These are phyloP conservation scores for Tachystola acroxantha DNA, from an alignment of 2,888 invertebrate species.

Conservation along the genomic window DNA sequence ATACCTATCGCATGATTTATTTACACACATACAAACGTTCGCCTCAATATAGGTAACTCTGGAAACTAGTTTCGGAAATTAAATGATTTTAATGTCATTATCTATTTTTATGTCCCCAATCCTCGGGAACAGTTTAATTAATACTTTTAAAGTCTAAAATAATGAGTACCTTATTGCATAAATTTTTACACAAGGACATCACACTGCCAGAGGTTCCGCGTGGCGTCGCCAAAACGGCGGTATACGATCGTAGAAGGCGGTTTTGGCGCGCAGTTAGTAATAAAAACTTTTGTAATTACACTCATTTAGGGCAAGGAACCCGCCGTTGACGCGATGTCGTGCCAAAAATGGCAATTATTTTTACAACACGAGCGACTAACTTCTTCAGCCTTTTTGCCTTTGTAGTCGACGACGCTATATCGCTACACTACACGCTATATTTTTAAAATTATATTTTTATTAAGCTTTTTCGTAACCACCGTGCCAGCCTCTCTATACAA, in stretches of 20 bases:
- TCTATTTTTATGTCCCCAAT: too few relatives aligned
- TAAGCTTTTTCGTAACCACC: not conserved
- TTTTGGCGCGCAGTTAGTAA: slow-evolving; percentile 69
- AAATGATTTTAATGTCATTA: too few relatives aligned
- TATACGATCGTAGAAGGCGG: slow-evolving; percentile 49
- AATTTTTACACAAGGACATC: slow-evolving; percentile 33
- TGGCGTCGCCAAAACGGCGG: slow-evolving; percentile 33
- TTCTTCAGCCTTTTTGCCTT: slow-evolving; percentile 27
- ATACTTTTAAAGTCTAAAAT: slow-evolving; percentile 9
- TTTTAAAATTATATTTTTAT: slow-evolving; percentile 7
- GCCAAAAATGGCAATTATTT: slow-evolving; percentile 72
- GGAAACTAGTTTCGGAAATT: too few relatives aligned
- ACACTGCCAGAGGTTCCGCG: slow-evolving; percentile 25
- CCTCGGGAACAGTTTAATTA: not conserved
- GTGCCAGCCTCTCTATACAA: not conserved
- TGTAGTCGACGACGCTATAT: slow-evolving; percentile 4
- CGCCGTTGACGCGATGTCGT: slow-evolving; percentile 67
- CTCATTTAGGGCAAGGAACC: slow-evolving; percentile 68
- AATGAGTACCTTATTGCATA: slow-evolving; percentile 26
- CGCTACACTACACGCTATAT: not conserved
- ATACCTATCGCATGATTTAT: too few relatives aligned
- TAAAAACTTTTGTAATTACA: slow-evolving; percentile 77
- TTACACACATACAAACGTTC: too few relatives aligned
- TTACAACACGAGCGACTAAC: slow-evolving; percentile 47
- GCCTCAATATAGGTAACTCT: too few relatives aligned